Conservation (phyloP, 2,888 invertebrate genomes). For the Graphium colonna region DNA sequence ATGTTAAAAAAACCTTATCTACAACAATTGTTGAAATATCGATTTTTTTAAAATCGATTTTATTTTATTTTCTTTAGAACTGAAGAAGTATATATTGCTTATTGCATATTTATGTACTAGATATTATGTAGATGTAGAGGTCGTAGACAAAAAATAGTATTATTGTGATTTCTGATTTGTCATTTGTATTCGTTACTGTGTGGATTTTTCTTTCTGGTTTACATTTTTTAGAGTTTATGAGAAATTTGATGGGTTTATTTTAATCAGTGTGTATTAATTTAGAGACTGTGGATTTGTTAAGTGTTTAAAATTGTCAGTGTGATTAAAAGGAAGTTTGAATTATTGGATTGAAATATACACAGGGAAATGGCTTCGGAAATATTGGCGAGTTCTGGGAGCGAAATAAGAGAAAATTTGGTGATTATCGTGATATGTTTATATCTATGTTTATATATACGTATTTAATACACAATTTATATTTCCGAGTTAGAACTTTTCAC, state of each 20-base stretch:
- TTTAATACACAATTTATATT: neutral
- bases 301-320: conserved; percentile 4
- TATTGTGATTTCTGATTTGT: conserved; percentile 13
- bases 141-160: too few species aligned
- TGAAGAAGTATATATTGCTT: too few species aligned
- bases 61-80: too few species aligned
- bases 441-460: neutral
- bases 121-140: too few species aligned
- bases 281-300: conserved; percentile 2
- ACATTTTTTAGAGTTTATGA: neutral
- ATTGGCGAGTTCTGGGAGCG: conserved; percentile 45
- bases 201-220: neutral
- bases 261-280: conserved; percentile 1
- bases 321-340: neutral
- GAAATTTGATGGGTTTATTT: conserved; percentile 1
- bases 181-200: neutral
- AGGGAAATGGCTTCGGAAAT: conserved; percentile 57
- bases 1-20: too few species aligned
- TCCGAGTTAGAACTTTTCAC: neutral
- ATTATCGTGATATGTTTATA: conserved; percentile 27
- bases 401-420: conserved; percentile 73
- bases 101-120: too few species aligned
- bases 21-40: too few species aligned
- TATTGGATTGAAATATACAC: neutral
- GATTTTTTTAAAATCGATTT: too few species aligned